Evolutionary conservation across 2,797 vertebrate genomes (phyloP), one percentile per base, ranked within the genome.

Genomic region (Novumbra hubbsi): DNA sequence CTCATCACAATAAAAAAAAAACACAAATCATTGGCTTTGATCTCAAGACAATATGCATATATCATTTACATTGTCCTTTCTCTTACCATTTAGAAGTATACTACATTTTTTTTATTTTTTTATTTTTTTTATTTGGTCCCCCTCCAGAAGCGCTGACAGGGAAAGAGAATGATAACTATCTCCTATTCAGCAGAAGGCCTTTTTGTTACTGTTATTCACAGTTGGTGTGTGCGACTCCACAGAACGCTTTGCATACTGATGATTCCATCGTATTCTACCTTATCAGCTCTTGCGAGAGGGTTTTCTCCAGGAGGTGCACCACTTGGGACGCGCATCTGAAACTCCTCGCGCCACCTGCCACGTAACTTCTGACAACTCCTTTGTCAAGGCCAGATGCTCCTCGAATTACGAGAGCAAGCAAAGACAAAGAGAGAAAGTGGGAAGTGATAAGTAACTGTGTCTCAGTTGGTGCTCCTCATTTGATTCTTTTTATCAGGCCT

Each of bases 101-200:
- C n/a, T n/a, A n/a, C n/a, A n/a, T n/a, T 68, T 65, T 68, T 50
- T 34, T 27, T 66, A 27, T 66, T 55, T 15, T 24, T 28, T 71
- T 28, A 11, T 17, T 32, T 6, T 32, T 17, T 11, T 30, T 34
- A 24, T 19, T 68, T 65, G 48, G 62, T 34, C 28, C 28, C 32
- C 70, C 50, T 19, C 55, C 16, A 52, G 28, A 52, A 48, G 57
- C 24, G 64, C 16, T 6, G 71, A 52, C 70, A 49, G 14, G 27
- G 64, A 63, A 4, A 63, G 21, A 30, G 32, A 71, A 84, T 85
- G 88, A 92, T 92, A 85, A 91, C 78, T 81, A 88, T 92, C 89
- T 85, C 67, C 66, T 67, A 45, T 68, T 82, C 80, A 85, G 81
- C 65, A 84, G 84, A 85, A 85, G 74, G 71, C 67, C 79, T 84